Base-by-base conservation (phyloP, 2,113 vertebrate species). In the Otus sunia region DNA sequence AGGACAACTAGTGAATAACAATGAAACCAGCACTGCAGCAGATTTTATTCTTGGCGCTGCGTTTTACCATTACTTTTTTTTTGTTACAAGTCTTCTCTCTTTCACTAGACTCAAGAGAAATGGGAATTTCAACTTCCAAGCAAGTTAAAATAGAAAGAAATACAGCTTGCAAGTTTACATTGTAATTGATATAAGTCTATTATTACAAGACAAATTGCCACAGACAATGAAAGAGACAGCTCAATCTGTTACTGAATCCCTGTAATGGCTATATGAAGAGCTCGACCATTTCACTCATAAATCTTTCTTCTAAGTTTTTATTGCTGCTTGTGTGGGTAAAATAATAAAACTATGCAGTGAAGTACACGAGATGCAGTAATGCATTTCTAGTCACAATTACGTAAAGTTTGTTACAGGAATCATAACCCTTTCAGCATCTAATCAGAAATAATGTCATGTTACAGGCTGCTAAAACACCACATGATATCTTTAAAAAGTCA, bases 181-280 rank as follows among this genome's bases (percentile, higher is more conserved):
- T 71, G 68, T 94, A 92, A 80, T 71, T 96, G 80, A 93, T 88
- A 92, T 17, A 88, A 96, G 53, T 93, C 77, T 94, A 78, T 88
- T 96, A 96, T 96, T 96, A 50, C 71, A 92, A 97, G 95, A 95
- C 59, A 95, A 87, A 91, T 93, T 29, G 43, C 71, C 94, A 80
- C 78, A 96, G 96, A 78, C 85, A 97, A 64, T n/a, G 49, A 82
- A 84, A 60, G 64, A 96, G 81, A 93, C 86, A 97, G 94, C 92
- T 96, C 94, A 92, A 96, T 97, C 95, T 90, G 93, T 97, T 95
- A 97, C 72, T 6, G 10, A 95, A 96, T 84, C 88, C 87, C 78
- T 93, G 89, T 68, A 94, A 87, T 79, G 58, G 89, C 86, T 94
- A 23, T 5, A 94, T 88, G 86, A 87, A 96, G 94, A 71, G 77